Conservation (phyloP, 2,113 vertebrate genomes). For the Syrmaticus mikado region DNA sequence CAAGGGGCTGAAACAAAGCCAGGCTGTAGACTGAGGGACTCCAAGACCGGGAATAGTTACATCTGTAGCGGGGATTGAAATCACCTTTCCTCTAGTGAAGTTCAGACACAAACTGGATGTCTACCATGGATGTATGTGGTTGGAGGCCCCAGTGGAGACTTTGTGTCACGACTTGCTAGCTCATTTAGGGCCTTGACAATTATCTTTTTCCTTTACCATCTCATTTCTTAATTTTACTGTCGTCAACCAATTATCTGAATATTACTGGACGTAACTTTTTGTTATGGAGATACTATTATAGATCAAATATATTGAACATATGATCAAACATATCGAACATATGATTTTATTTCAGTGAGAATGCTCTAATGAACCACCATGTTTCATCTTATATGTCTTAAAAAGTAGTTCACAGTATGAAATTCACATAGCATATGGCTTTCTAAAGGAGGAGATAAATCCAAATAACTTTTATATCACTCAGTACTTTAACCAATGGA, state of each 20-base stretch:
- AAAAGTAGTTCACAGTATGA: background rate
- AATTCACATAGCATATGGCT: background rate
- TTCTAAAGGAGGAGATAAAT: slow-evolving; percentile 28
- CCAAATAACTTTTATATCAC: background rate
- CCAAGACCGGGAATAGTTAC: background rate
- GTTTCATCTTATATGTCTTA: background rate
- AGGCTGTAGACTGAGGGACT: background rate
- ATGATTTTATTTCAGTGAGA: background rate
- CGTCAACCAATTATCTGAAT: background rate
- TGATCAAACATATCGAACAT: no score
- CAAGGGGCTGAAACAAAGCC: background rate
- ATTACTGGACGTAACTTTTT: background rate
- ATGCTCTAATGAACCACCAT: background rate
- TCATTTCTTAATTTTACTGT: background rate
- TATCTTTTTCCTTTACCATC: background rate
- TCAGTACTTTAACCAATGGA: slow-evolving; percentile 22
- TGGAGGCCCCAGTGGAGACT: fast-evolving
- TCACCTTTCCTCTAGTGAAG: background rate
- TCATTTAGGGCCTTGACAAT: background rate
- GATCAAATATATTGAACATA: background rate
- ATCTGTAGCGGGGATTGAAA: background rate
- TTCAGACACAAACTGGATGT: background rate
- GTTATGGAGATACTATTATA: background rate
- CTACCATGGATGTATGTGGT: fast-evolving
- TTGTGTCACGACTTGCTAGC: background rate